Percentiles rank a stretch among this genome's conserved stretches.
Conservation (phyloP, 2,888 invertebrate species). For the Monochamus alternatus region DNA sequence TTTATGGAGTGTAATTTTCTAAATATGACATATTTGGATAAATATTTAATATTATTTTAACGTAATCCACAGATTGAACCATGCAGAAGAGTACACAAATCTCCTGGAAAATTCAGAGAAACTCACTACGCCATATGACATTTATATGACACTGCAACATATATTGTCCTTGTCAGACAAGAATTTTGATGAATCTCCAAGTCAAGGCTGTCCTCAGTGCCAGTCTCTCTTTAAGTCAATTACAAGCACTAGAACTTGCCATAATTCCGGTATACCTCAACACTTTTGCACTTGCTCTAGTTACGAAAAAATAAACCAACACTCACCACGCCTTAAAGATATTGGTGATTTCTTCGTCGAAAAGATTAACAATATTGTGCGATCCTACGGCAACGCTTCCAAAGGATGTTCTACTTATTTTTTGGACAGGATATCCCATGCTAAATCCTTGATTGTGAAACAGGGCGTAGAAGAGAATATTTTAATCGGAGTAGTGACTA, state of each 20-base stretch:
- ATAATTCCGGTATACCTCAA: conserved; percentile 78
- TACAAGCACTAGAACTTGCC: conserved; percentile 77
- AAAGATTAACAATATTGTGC: conserved; percentile 50
- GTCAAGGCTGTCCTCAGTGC: conserved; percentile 78
- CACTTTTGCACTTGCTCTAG: conserved; percentile 86
- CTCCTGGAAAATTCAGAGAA: conserved; percentile 77
- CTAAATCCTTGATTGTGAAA: conserved; percentile 53
- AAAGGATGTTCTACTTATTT: conserved; percentile 57
- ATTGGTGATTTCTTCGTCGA: conserved; percentile 73
- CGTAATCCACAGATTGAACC: conserved; percentile 51
- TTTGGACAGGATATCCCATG: conserved; percentile 57
- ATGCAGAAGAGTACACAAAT: conserved; percentile 74
- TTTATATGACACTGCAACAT: conserved; percentile 82
- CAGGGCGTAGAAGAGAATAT: conserved; percentile 68
- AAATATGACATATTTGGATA: too few relatives aligned
- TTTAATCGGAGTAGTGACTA: conserved; percentile 78
- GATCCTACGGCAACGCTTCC: conserved; percentile 43
- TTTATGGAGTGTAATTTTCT: too few relatives aligned
- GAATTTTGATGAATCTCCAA: conserved; percentile 61
- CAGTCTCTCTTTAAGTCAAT: conserved; percentile 78
- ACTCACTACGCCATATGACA: conserved; percentile 83
- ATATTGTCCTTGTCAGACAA: conserved; percentile 68
- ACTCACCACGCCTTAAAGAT: conserved; percentile 72
- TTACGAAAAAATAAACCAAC: conserved; percentile 70
- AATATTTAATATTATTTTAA: too few relatives aligned